These are phyloP conservation scores for Hypotaenidia philippensis DNA, from an alignment of 2,797 vertebrate genomes.

Conservation along the genomic window DNA sequence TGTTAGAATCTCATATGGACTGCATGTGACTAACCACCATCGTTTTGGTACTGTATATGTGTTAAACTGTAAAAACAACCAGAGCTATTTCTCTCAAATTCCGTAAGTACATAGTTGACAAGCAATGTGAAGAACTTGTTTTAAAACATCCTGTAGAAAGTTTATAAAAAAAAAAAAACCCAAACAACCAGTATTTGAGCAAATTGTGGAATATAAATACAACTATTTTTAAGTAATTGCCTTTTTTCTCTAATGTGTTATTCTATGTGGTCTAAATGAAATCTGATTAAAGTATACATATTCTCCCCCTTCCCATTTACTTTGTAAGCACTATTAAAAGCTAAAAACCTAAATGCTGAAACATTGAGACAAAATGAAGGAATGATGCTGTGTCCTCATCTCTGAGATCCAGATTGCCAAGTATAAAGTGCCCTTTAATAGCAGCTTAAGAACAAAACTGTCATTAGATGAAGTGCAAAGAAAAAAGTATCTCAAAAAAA, in stretches of 20 bases:
- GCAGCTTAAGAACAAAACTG: slow-evolving; percentile 53
- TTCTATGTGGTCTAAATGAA: slow-evolving; percentile 77
- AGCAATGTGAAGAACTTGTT: slow-evolving; percentile 82
- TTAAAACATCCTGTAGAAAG: slow-evolving; percentile 82
- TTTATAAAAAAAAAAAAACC: slow-evolving; percentile 73
- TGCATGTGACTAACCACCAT: slow-evolving; percentile 83
- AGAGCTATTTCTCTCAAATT: slow-evolving; percentile 80
- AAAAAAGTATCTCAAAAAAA: background rate
- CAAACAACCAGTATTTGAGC: slow-evolving; percentile 83
- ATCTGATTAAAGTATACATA: slow-evolving; percentile 72
- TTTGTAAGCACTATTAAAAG: slow-evolving; percentile 76
- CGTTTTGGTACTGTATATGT: slow-evolving; percentile 72
- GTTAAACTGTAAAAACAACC: slow-evolving; percentile 80
- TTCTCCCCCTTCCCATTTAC: slow-evolving; percentile 54
- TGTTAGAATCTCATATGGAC: slow-evolving; percentile 89
- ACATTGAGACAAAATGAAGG: slow-evolving; percentile 60
- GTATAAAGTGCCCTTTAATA: slow-evolving; percentile 60
- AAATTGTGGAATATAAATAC: slow-evolving; percentile 86
- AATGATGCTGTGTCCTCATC: slow-evolving; percentile 31
- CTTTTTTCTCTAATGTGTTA: slow-evolving; percentile 81
- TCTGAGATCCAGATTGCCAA: slow-evolving; percentile 51
- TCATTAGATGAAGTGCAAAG: slow-evolving; percentile 43
- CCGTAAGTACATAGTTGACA: slow-evolving; percentile 79
- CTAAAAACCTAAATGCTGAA: slow-evolving; percentile 44
- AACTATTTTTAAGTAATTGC: slow-evolving; percentile 85